Conservation (phyloP, 2,797 vertebrate species). For the Lerista edwardsae region DNA sequence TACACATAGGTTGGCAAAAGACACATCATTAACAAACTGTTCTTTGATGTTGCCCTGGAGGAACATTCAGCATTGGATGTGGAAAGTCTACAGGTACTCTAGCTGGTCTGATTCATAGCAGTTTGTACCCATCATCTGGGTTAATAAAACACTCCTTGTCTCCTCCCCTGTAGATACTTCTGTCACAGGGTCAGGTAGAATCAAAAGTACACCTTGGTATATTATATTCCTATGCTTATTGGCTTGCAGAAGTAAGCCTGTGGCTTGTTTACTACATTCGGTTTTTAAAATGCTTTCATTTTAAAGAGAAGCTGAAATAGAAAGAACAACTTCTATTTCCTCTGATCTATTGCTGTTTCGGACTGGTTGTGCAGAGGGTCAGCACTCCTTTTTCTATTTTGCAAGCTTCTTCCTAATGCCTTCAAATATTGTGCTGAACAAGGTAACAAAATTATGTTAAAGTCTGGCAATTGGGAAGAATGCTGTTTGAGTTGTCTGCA, state of each 20-base stretch:
- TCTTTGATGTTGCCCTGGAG: conserved; percentile 88
- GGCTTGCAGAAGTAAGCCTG: neutral
- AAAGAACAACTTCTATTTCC: neutral
- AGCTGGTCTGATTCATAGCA: rapidly evolving
- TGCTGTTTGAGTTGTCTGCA: conserved; percentile 4
- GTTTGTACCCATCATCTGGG: neutral
- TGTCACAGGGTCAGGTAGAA: neutral
- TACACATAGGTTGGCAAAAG: conserved; percentile 86
- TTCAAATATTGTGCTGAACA: neutral
- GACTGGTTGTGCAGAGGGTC: neutral
- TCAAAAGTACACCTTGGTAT: neutral
- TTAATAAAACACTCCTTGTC: neutral
- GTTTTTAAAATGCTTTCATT: neutral
- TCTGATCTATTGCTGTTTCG: conserved; percentile 13
- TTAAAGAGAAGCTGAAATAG: neutral
- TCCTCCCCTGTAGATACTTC: neutral
- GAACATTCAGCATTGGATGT: conserved; percentile 82
- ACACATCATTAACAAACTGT: conserved; percentile 92
- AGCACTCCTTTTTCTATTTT: conserved; percentile 1
- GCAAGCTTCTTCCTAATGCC: neutral
- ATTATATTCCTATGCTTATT: neutral
- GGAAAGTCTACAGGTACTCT: conserved; percentile 88
- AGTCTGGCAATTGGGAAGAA: neutral
- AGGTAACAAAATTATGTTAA: neutral
- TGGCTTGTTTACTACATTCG: neutral